Evolutionary conservation across 2,888 invertebrate species (phyloP).

Genomic region (Tetragnatha montana): DNA sequence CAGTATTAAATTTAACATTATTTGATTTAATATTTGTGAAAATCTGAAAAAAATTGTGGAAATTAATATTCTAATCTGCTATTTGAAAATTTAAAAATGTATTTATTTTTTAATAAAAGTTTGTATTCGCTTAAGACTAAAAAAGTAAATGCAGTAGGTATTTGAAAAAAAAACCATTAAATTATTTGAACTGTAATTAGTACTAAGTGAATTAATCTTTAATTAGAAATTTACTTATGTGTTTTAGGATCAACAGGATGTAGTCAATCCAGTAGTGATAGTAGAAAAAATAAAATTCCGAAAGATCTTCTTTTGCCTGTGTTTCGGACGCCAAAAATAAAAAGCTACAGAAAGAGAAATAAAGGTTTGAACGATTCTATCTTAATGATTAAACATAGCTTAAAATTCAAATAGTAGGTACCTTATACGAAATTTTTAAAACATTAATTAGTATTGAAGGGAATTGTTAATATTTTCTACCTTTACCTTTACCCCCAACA

Average conservation of each 20-base stretch:
- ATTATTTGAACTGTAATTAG: not conserved
- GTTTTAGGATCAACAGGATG: not conserved
- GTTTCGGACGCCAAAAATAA: not conserved
- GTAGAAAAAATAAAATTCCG: not conserved
- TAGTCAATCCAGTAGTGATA: not conserved
- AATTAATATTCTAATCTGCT: too few relatives aligned
- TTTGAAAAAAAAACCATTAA: not conserved
- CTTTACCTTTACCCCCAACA: too few relatives aligned
- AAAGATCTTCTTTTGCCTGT: not conserved
- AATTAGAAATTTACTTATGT: too few relatives aligned
- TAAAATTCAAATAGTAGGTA: not conserved
- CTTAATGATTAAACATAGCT: not conserved
- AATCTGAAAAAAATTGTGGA: too few relatives aligned
- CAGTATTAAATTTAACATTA: not conserved
- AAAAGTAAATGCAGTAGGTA: not conserved
- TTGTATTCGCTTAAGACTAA: too few relatives aligned
- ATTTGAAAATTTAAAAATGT: too few relatives aligned
- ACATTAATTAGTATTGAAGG: not conserved
- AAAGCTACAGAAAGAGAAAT: conserved; percentile 7
- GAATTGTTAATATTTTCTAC: not conserved
- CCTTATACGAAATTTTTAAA: not conserved
- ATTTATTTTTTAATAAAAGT: too few relatives aligned
- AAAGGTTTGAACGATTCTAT: not conserved
- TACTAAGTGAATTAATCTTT: too few relatives aligned
- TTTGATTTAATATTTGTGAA: too few relatives aligned